Conservation (phyloP, 2,888 invertebrate species). For the Doris montereyensis region DNA sequence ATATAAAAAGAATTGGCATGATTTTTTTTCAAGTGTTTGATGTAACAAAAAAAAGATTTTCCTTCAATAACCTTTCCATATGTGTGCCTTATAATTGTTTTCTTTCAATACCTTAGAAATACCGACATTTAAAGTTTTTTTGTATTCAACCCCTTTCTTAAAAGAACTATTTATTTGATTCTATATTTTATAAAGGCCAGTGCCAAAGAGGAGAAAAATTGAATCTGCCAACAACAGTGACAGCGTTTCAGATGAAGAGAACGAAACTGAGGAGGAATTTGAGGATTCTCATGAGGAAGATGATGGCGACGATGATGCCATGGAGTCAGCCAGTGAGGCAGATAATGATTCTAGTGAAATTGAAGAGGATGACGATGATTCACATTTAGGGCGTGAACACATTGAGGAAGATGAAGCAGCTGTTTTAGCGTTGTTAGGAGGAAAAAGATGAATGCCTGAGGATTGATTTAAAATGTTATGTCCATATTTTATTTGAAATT, state of each 20-base stretch:
- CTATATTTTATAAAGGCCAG: background rate
- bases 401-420: background rate
- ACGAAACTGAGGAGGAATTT: slow-evolving; percentile 37
- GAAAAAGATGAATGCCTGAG: background rate
- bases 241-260: slow-evolving; percentile 17
- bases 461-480: no score
- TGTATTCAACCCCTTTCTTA: background rate
- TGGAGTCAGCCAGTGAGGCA: background rate
- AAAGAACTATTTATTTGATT: background rate
- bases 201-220: slow-evolving; percentile 8
- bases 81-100: no score
- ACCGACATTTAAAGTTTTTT: background rate
- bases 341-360: background rate
- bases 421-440: background rate
- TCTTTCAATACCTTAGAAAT: no score
- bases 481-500: no score
- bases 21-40: no score
- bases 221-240: background rate
- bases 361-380: background rate
- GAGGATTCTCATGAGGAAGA: slow-evolving; percentile 22
- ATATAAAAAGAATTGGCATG: no score
- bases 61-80: no score
- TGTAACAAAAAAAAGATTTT: no score
- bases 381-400: no score
- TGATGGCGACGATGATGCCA: background rate